Evolutionary conservation across 2,113 vertebrate species (phyloP).

Genomic region (Brevimyrus niger): DNA sequence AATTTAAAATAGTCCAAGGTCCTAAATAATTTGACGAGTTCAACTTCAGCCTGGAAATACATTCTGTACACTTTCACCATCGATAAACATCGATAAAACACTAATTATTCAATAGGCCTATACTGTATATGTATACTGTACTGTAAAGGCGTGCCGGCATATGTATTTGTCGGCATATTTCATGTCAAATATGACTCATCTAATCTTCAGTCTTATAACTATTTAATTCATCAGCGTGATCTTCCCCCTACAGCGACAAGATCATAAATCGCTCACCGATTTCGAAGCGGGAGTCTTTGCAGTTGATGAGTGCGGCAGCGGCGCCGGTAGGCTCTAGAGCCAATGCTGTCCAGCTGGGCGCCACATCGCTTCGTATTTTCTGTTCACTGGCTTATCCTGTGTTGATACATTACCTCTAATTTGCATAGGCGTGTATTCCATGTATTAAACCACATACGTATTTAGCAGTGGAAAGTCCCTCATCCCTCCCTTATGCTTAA

Average conservation of each 20-base stretch:
- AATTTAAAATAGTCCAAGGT: not conserved
- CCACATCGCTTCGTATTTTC: not conserved
- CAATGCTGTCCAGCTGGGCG: not conserved
- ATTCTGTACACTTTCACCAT: not conserved
- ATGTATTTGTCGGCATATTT: not conserved
- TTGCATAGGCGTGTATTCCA: conserved; percentile 13
- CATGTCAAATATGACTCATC: not conserved
- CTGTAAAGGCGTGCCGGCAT: not conserved
- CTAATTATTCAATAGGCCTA: not conserved
- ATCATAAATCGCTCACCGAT: not conserved
- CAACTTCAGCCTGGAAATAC: not conserved
- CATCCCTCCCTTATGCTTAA: not conserved
- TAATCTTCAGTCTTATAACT: not conserved
- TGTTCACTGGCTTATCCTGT: not conserved
- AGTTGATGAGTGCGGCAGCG: not conserved
- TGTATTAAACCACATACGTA: not conserved
- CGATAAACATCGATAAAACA: not conserved
- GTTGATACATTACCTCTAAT: not conserved
- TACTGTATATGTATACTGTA: not conserved
- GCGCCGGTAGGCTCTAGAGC: not conserved
- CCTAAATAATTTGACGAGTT: not conserved
- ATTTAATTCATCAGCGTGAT: not conserved
- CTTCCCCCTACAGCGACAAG: not conserved
- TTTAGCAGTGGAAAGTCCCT: conserved; percentile 18
- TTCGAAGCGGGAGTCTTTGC: not conserved